Conservation (phyloP, 2,113 vertebrate species). For the Thomomys bottae region DNA sequence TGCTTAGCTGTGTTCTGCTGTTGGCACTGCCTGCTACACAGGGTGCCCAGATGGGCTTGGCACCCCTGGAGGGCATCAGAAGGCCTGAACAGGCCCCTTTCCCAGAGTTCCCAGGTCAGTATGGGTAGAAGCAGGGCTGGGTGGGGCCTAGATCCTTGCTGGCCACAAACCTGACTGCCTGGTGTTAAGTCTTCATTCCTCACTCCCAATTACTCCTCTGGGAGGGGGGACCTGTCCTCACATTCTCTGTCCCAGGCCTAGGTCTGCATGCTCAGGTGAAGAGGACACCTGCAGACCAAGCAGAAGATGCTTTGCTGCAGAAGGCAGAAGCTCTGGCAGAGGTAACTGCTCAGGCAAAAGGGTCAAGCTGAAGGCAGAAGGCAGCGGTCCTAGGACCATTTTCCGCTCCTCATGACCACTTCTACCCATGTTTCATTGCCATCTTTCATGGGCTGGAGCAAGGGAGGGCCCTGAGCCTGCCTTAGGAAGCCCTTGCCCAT, state of each 20-base stretch:
- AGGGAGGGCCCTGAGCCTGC: background rate
- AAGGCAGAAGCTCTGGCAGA: conserved; percentile 84
- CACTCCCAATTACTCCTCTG: background rate
- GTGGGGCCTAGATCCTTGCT: background rate
- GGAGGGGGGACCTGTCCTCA: background rate
- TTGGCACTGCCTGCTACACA: conserved; percentile 79
- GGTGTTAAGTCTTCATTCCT: background rate
- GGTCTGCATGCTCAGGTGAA: conserved; percentile 76
- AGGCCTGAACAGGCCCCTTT: conserved; percentile 74
- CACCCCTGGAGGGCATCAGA: conserved; percentile 68
- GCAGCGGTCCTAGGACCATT: background rate
- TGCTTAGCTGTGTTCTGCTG: conserved; percentile 85
- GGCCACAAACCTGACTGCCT: background rate
- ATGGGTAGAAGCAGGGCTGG: background rate
- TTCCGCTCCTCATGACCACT: background rate
- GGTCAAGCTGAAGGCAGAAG: fast-evolving
- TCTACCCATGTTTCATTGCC: background rate
- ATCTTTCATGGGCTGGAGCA: fast-evolving
- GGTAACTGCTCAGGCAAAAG: conserved; percentile 79
- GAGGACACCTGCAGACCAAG: conserved; percentile 79
- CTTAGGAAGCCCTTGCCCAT: background rate
- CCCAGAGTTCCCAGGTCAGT: conserved; percentile 82
- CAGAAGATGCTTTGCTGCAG: conserved; percentile 85
- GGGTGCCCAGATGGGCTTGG: conserved; percentile 66
- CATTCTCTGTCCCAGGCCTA: conserved; percentile 76